These are phyloP conservation scores for Amphiprion ocellaris DNA, from an alignment of 2,113 vertebrate genomes.

Conservation along the genomic window DNA sequence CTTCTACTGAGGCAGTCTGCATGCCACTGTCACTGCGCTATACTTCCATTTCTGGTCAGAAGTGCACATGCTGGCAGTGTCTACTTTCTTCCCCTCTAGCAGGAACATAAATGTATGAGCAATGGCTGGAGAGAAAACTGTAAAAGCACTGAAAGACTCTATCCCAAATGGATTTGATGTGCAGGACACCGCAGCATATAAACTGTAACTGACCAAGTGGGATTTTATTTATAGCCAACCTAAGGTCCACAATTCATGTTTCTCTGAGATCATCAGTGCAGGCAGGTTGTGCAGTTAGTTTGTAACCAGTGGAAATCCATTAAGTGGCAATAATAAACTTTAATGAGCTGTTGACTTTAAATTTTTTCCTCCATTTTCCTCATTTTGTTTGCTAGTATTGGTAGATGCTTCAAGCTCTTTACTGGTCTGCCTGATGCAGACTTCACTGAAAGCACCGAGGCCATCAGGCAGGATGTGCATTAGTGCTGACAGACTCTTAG, in stretches of 20 bases:
- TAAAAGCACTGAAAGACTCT: slow-evolving; percentile 17
- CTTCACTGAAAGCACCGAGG: not conserved
- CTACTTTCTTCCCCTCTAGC: slow-evolving; percentile 11
- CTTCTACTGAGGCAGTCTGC: not conserved
- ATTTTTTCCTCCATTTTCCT: not conserved
- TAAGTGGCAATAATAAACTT: slow-evolving; percentile 2
- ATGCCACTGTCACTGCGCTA: slow-evolving; percentile 16
- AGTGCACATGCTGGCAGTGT: not conserved
- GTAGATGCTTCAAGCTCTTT: not conserved
- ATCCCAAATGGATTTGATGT: slow-evolving; percentile 29
- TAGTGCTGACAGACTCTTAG: not conserved
- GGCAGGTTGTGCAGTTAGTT: not conserved
- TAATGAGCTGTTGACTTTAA: not conserved
- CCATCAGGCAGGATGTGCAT: not conserved
- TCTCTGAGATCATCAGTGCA: not conserved
- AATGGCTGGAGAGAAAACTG: not conserved
- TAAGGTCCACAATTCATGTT: slow-evolving; percentile 4
- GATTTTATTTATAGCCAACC: slow-evolving; percentile 38
- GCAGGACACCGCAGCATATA: slow-evolving; percentile 12
- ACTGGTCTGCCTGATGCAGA: not conserved
- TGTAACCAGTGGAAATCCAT: not conserved
- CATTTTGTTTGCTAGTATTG: not conserved
- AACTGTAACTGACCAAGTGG: slow-evolving; percentile 8
- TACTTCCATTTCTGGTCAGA: slow-evolving; percentile 34
- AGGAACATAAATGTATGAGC: slow-evolving; percentile 12